phyloP scores from a whole-genome alignment of 2,797 vertebrate species.

The Tapera naevia region DNA sequence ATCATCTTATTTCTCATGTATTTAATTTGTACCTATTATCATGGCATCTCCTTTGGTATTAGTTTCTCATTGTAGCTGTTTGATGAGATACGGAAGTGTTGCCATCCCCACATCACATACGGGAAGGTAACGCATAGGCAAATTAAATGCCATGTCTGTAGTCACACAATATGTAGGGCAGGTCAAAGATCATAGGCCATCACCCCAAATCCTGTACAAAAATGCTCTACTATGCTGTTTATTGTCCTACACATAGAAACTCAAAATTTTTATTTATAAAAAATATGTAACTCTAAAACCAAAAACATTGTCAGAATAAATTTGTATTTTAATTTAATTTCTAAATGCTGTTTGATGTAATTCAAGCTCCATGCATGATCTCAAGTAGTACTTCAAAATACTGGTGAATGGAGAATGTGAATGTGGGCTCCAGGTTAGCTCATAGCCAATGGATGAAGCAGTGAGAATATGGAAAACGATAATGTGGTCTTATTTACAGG shows the following conservation, averaged over 20 bases:
- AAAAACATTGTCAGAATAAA: neutral
- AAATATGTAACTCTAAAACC: neutral
- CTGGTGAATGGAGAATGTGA: neutral
- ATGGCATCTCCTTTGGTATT: fast-evolving
- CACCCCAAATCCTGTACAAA: neutral
- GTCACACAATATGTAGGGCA: no score
- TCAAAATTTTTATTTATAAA: neutral
- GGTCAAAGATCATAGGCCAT: neutral
- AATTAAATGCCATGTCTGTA: neutral
- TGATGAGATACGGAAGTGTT: neutral
- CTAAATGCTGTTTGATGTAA: neutral
- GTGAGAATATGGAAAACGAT: neutral
- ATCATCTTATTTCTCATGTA: no score
- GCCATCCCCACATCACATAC: neutral
- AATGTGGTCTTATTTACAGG: fast-evolving
- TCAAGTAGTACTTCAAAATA: neutral
- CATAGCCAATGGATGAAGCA: neutral
- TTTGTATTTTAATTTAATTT: neutral
- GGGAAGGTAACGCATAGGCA: neutral
- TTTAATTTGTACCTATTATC: neutral
- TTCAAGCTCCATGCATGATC: neutral
- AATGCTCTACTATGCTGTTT: neutral
- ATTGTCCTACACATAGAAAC: neutral
- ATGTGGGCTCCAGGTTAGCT: neutral
- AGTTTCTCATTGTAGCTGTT: fast-evolving